phyloP scores from a whole-genome alignment of 1,140 invertebrate genomes.

The Drosophila ercepeae region DNA sequence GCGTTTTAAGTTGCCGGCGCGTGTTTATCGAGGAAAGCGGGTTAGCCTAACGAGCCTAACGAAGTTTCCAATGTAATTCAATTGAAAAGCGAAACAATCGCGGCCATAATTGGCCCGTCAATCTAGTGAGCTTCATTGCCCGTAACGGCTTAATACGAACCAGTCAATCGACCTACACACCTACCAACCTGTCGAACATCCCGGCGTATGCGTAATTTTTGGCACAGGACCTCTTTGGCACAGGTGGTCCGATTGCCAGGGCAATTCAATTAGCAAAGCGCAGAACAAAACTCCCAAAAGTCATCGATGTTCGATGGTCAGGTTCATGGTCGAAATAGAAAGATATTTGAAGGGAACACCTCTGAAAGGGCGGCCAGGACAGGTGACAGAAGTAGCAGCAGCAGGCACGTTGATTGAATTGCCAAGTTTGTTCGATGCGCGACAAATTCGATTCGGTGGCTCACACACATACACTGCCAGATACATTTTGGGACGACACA shows the following conservation, averaged over 20 bases:
- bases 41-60: slow-evolving; percentile 61
- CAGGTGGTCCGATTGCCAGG: slow-evolving; percentile 13
- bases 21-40: slow-evolving; percentile 49
- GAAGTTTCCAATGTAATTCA: slow-evolving; percentile 71
- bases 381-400: slow-evolving; percentile 21
- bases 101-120: slow-evolving; percentile 46
- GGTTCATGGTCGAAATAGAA: slow-evolving; percentile 26
- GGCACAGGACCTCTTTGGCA: slow-evolving; percentile 1
- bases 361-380: neutral
- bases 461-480: neutral
- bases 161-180: neutral
- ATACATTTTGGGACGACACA: neutral
- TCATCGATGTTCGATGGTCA: slow-evolving; percentile 24
- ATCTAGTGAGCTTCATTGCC: slow-evolving; percentile 60
- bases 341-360: neutral
- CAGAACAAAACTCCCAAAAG: slow-evolving; percentile 28
- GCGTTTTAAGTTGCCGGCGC: slow-evolving; percentile 67
- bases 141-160: slow-evolving; percentile 46
- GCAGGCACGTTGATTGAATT: slow-evolving; percentile 61
- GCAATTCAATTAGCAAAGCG: slow-evolving; percentile 53
- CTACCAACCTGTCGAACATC: neutral
- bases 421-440: slow-evolving; percentile 60
- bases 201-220: slow-evolving; percentile 54
- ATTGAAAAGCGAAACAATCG: slow-evolving; percentile 65
- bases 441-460: slow-evolving; percentile 51